These are phyloP conservation scores for Himalopsyche phryganea DNA, from an alignment of 1,140 invertebrate species.

Conservation along the genomic window DNA sequence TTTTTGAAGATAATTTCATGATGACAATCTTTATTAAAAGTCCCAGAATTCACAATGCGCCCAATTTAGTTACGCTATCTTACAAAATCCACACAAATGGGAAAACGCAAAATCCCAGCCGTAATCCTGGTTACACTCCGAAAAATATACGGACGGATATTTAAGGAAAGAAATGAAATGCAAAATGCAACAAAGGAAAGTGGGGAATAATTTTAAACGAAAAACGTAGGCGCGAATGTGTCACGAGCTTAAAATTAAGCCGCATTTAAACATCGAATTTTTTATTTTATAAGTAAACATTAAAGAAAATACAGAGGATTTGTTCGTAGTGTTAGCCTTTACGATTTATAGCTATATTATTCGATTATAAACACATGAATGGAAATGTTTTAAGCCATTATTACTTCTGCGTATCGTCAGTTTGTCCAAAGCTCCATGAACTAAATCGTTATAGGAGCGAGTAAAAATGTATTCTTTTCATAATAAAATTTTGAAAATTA, in stretches of 20 bases:
- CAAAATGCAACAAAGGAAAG: conserved; percentile 2
- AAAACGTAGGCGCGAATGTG: neutral
- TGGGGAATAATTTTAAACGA: neutral
- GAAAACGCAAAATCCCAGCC: neutral
- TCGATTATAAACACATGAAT: no score
- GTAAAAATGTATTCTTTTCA: no score
- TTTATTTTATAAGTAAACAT: no score
- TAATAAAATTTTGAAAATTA: no score
- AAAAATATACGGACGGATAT: neutral
- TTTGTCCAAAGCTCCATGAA: no score
- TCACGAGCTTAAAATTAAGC: neutral
- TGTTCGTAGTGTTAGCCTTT: no score
- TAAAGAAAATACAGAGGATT: no score
- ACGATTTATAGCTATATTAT: no score
- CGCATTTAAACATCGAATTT: no score
- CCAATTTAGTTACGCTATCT: conserved; percentile 1
- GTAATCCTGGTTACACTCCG: neutral
- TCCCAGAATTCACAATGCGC: neutral
- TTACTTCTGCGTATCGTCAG: no score
- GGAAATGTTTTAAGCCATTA: no score
- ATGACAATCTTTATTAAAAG: neutral
- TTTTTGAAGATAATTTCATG: neutral
- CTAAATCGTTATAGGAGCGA: no score
- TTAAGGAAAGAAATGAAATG: neutral
- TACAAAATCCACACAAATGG: neutral